phyloP scores from a whole-genome alignment of 2,113 vertebrate species.

The Tragelaphus imberbis region DNA sequence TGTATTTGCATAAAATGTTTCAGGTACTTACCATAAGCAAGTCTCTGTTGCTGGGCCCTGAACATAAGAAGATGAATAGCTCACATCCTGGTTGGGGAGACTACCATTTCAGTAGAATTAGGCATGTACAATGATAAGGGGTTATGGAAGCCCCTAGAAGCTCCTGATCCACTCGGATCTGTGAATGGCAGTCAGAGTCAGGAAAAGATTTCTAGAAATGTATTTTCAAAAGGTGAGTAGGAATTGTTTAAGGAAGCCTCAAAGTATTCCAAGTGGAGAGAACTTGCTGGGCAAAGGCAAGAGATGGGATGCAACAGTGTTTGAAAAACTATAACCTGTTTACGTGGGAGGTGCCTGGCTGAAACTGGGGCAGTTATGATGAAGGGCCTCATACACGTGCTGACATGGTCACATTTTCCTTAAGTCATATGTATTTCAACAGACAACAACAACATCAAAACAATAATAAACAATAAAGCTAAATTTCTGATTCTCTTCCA shows the following conservation, averaged over 20 bases:
- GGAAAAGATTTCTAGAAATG: background rate
- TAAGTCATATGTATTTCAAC: background rate
- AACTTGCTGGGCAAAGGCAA: background rate
- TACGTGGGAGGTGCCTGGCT: background rate
- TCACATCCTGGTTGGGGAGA: too few relatives aligned
- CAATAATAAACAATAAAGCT: background rate
- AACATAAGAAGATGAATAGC: background rate
- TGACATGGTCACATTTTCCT: background rate
- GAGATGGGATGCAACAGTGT: background rate
- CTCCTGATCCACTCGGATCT: background rate
- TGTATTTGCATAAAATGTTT: background rate
- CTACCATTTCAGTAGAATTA: background rate
- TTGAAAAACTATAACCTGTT: background rate
- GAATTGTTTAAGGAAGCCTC: background rate
- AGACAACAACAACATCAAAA: background rate
- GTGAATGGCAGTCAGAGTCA: background rate
- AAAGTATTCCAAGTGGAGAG: background rate
- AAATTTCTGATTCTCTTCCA: background rate
- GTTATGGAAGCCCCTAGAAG: background rate
- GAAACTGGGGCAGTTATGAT: accelerated
- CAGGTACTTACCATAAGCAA: background rate
- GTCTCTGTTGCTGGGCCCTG: background rate
- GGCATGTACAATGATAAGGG: background rate
- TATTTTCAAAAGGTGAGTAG: background rate
- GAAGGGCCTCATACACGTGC: background rate